Conservation (phyloP, 2,797 vertebrate species). For the Microchirus variegatus region DNA sequence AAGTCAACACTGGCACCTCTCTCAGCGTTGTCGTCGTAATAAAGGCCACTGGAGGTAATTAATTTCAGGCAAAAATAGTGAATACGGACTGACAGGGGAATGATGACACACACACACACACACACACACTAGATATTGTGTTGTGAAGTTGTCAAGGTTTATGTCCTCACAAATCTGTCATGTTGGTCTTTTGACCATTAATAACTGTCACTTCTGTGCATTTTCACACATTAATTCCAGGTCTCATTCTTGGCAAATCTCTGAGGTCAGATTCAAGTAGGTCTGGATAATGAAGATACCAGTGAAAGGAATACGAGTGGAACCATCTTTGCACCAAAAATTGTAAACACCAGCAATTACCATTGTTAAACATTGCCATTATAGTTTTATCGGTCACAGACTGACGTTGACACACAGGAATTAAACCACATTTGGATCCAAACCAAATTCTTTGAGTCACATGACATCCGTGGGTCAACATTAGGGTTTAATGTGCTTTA, state of each 20-base stretch:
- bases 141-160: slow-evolving; percentile 39
- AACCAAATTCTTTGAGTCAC: not conserved
- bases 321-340: too few species aligned
- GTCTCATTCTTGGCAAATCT: too few species aligned
- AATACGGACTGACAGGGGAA: slow-evolving; percentile 30
- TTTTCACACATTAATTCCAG: not conserved
- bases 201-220: slow-evolving; percentile 21
- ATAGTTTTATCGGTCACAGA: too few species aligned
- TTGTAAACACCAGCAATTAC: too few species aligned
- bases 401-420: too few species aligned
- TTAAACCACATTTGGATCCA: too few species aligned
- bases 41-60: slow-evolving; percentile 66
- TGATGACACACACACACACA: slow-evolving; percentile 38
- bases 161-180: slow-evolving; percentile 50
- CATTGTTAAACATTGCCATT: too few species aligned
- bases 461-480: slow-evolving; percentile 6
- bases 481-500: not conserved
- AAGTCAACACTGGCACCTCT: slow-evolving; percentile 70
- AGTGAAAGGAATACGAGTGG: too few species aligned
- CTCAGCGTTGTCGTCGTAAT: slow-evolving; percentile 57
- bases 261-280: too few species aligned
- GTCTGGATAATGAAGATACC: too few species aligned
- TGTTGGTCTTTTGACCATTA: slow-evolving; percentile 30
- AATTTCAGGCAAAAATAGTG: slow-evolving; percentile 63
- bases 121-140: slow-evolving; percentile 7